Evolutionary conservation across 64 coral and sea anemone species (phyloP).

Genomic region (Porites lutea): DNA sequence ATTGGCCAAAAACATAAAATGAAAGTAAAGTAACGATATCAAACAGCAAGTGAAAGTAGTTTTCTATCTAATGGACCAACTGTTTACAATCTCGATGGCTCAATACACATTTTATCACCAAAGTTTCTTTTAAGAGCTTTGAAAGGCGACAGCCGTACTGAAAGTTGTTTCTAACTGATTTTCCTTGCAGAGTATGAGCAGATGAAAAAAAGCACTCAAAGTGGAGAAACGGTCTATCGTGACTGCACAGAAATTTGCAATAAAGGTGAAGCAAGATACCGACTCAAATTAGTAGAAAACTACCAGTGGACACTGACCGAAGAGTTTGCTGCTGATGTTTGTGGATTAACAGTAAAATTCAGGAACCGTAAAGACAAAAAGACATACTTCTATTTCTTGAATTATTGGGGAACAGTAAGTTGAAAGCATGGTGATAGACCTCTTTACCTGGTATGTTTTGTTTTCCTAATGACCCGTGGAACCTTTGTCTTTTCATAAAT

Average conservation of each 20-base stretch:
- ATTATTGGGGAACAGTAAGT: constrained; percentile 7
- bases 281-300: background rate
- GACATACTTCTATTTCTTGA: background rate
- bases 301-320: background rate
- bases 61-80: too few relatives aligned
- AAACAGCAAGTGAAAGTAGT: too few relatives aligned
- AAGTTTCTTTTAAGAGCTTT: too few relatives aligned
- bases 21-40: too few relatives aligned
- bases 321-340: background rate
- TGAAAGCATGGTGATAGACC: background rate
- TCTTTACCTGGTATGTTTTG: too few relatives aligned
- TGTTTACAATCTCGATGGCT: too few relatives aligned
- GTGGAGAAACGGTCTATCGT: background rate
- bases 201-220: background rate
- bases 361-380: background rate
- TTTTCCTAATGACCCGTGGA: too few relatives aligned
- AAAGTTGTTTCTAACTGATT: background rate
- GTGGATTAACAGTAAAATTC: background rate
- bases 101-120: too few relatives aligned
- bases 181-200: background rate
- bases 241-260: constrained; percentile 10
- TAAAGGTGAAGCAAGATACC: background rate
- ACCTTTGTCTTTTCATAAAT: too few relatives aligned
- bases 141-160: too few relatives aligned
- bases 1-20: too few relatives aligned